Percentiles rank a stretch among this genome's conserved stretches.
Conservation (phyloP, 2,113 vertebrate genomes). For the Amblyopsis rosae region DNA sequence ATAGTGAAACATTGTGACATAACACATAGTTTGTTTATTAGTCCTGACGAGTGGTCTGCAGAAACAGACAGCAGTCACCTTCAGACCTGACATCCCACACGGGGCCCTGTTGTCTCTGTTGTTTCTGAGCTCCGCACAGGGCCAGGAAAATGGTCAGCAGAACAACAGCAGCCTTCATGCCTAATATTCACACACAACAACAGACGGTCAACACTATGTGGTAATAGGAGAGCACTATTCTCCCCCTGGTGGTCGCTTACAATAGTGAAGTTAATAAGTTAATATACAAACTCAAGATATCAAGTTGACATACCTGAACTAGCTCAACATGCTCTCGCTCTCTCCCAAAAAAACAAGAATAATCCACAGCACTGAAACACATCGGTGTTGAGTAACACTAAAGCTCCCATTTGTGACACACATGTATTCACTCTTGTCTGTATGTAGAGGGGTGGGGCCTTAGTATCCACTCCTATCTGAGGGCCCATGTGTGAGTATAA, state of each 20-base stretch:
- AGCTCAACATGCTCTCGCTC: neutral
- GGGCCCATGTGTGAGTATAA: neutral
- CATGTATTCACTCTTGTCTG: neutral
- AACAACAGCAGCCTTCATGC: slow-evolving; percentile 57
- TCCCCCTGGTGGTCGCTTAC: too few relatives aligned
- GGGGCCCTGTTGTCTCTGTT: slow-evolving; percentile 21
- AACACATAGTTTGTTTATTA: too few relatives aligned
- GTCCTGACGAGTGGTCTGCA: neutral
- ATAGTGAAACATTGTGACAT: too few relatives aligned
- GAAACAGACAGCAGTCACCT: slow-evolving; percentile 53
- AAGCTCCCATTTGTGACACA: neutral
- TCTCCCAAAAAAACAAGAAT: neutral
- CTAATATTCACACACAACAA: slow-evolving; percentile 9
- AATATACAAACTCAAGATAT: too few relatives aligned
- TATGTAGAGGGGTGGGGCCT: slow-evolving; percentile 12
- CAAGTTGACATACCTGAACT: neutral
- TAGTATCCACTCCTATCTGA: slow-evolving; percentile 8
- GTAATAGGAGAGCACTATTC: too few relatives aligned
- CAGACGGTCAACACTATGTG: neutral
- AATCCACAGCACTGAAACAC: neutral
- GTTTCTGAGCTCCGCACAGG: slow-evolving; percentile 59
- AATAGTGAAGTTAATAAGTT: too few relatives aligned
- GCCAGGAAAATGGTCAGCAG: slow-evolving; percentile 47
- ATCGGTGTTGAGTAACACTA: neutral
- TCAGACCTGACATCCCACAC: slow-evolving; percentile 60